These are phyloP conservation scores for Saccopteryx bilineata DNA, from an alignment of 2,113 vertebrate species.

Conservation along the genomic window DNA sequence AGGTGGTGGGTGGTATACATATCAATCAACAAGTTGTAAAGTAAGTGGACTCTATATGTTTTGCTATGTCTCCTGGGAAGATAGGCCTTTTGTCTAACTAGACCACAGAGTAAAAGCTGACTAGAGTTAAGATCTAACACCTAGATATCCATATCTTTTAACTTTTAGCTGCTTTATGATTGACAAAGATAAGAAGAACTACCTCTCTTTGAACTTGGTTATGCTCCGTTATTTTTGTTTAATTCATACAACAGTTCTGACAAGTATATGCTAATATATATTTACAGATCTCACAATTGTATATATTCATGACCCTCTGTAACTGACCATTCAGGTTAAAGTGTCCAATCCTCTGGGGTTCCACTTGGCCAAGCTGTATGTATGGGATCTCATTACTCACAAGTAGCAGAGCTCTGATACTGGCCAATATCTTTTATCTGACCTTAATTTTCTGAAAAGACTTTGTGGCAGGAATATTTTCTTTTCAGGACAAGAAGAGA, in stretches of 20 bases:
- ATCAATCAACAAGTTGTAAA: not conserved
- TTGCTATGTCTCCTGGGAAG: not conserved
- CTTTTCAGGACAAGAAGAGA: not conserved
- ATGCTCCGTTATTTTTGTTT: not conserved
- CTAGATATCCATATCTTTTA: slow-evolving; percentile 9
- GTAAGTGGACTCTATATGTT: not conserved
- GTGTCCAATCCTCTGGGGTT: not conserved
- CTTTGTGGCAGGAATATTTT: not conserved
- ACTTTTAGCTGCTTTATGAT: not conserved
- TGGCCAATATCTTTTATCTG: not conserved
- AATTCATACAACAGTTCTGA: slow-evolving; percentile 1
- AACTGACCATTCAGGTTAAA: not conserved
- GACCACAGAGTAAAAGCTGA: not conserved
- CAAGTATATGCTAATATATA: not conserved
- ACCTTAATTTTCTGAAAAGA: not conserved
- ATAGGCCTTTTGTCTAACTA: not conserved
- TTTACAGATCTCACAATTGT: not conserved
- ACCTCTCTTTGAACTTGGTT: not conserved
- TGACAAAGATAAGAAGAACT: not conserved
- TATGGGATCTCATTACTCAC: not conserved
- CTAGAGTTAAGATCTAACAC: not conserved
- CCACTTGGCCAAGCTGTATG: not conserved
- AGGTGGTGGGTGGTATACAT: not conserved
- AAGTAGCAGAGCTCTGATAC: not conserved
- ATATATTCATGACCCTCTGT: not conserved